A percentile compares a stretch with the other conserved stretches of the same genome.
phyloP scores from a whole-genome alignment of 2,113 vertebrate genomes.

The Lycaon pictus region DNA sequence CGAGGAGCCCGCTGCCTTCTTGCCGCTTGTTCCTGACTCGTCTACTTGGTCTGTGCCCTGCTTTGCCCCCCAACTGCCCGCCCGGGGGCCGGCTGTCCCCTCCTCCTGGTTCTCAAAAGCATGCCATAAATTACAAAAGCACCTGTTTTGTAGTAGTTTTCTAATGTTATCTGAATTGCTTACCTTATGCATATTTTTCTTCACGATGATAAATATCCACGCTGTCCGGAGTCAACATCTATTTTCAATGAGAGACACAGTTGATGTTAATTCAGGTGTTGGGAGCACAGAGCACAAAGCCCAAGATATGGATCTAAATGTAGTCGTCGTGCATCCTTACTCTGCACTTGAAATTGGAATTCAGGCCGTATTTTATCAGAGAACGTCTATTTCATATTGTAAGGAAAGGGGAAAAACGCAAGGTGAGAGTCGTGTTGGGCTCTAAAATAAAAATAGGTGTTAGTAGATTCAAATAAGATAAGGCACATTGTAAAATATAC shows the following conservation, averaged over 20 bases:
- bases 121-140: constrained; percentile 50
- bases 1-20: neutral
- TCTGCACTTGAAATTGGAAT: constrained; percentile 19
- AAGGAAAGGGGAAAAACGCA: constrained; percentile 3
- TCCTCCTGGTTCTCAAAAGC: constrained; percentile 32
- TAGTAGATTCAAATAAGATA: neutral
- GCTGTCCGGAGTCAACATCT: constrained; percentile 30
- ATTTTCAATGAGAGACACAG: constrained; percentile 9
- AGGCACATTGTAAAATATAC: constrained; percentile 14
- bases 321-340: neutral
- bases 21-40: neutral
- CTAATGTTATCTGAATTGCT: constrained; percentile 48
- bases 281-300: constrained; percentile 38
- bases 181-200: constrained; percentile 24
- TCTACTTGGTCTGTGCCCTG: neutral
- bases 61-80: neutral
- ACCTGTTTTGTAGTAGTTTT: neutral
- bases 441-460: constrained; percentile 34
- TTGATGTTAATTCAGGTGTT: constrained; percentile 27
- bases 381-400: neutral
- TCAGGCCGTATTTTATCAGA: constrained; percentile 51
- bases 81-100: neutral
- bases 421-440: neutral
- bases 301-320: constrained; percentile 54
- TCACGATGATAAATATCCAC: constrained; percentile 42